These are phyloP conservation scores for Cervus canadensis DNA, from an alignment of 2,113 vertebrate genomes.

Conservation along the genomic window DNA sequence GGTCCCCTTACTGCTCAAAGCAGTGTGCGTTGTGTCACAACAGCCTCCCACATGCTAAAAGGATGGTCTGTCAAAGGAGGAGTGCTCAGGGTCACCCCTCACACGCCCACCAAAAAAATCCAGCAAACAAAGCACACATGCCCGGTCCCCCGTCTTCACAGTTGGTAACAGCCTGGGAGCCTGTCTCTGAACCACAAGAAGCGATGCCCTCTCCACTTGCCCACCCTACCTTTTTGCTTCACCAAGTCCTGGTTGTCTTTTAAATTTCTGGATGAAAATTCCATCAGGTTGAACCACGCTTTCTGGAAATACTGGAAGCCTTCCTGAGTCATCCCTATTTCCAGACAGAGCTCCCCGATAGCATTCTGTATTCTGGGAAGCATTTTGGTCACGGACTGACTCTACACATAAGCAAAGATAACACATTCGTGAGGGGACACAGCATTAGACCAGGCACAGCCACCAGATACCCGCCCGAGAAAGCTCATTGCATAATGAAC, in stretches of 20 bases:
- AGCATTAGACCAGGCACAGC: not conserved
- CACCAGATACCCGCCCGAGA: accelerated
- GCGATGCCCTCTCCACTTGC: accelerated
- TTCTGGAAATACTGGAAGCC: conserved; percentile 33
- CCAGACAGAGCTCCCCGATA: not conserved
- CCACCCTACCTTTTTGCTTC: not conserved
- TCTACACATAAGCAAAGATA: not conserved
- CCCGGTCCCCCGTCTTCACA: not conserved
- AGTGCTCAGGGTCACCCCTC: not conserved
- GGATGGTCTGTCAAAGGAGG: not conserved
- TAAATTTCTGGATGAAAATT: not conserved
- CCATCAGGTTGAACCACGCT: not conserved
- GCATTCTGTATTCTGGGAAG: conserved; percentile 36
- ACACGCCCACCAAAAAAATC: not conserved
- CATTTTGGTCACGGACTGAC: not conserved
- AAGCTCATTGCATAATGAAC: not conserved
- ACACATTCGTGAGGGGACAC: not conserved
- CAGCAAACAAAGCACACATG: accelerated
- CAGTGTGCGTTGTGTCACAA: not conserved
- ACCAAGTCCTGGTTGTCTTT: not conserved
- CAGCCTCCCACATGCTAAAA: not conserved
- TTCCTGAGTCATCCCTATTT: not conserved
- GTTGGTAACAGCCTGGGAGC: not conserved
- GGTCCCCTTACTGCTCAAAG: not conserved
- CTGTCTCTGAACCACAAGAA: not conserved